A percentile compares a stretch with the other conserved stretches of the same genome.
Conservation (phyloP, 2,113 vertebrate species). For the Pteruthius melanotis region DNA sequence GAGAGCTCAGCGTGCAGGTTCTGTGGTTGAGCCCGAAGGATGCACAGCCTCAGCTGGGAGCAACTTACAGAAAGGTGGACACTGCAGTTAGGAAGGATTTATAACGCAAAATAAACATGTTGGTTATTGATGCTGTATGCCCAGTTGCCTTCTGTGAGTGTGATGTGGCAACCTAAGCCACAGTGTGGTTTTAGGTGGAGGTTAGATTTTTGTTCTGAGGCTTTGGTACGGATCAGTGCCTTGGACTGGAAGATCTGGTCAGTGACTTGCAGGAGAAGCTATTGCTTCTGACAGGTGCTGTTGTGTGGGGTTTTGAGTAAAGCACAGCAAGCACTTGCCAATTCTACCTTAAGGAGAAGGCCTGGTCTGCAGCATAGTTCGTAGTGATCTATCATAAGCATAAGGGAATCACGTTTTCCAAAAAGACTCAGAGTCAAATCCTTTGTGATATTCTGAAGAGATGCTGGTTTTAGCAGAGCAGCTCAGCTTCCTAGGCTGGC, state of each 20-base stretch:
- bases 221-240: background rate
- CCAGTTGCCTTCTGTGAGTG: background rate
- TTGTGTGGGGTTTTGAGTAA: background rate
- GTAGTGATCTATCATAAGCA: background rate
- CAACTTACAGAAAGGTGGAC: background rate
- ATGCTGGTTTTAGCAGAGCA: background rate
- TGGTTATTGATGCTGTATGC: background rate
- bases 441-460: background rate
- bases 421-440: background rate
- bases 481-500: background rate
- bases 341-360: background rate
- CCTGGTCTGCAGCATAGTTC: background rate
- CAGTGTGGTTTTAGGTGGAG: background rate
- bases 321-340: background rate
- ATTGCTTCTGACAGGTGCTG: background rate
- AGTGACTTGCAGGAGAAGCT: background rate
- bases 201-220: background rate
- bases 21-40: background rate
- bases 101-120: accelerated
- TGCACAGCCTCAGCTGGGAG: background rate
- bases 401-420: background rate
- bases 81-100: background rate
- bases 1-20: background rate
- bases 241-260: background rate
- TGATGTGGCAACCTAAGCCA: background rate